Evolutionary conservation across 2,888 invertebrate genomes (phyloP).

Genomic region (Drosophila diplacantha): DNA sequence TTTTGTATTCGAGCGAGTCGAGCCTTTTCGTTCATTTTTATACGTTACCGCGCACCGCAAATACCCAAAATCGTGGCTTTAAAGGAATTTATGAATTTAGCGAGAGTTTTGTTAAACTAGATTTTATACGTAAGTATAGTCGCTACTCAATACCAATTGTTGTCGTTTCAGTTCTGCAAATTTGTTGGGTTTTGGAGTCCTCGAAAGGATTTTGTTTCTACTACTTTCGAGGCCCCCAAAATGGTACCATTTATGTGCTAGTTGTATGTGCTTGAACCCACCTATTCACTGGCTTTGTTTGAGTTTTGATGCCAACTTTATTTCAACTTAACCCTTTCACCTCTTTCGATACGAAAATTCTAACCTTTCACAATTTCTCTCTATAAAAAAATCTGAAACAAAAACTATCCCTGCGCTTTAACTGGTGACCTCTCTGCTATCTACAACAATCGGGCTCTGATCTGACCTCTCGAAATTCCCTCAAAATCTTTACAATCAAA

Average conservation of each 20-base stretch:
- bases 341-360: conserved; percentile 13
- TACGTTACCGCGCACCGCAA: conserved; percentile 93
- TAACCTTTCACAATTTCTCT: conserved; percentile 29
- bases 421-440: conserved; percentile 19
- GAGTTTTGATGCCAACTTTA: conserved; percentile 60
- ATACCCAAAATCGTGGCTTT: conserved; percentile 98
- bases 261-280: conserved; percentile 68
- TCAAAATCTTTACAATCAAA: conserved; percentile 33
- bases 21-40: conserved; percentile 93
- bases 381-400: conserved; percentile 1
- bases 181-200: conserved; percentile 24
- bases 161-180: conserved; percentile 35
- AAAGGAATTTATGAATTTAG: conserved; percentile 99
- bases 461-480: conserved; percentile 34
- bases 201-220: neutral
- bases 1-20: conserved; percentile 95
- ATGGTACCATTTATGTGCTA: conserved; percentile 59
- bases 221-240: conserved; percentile 9
- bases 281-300: conserved; percentile 38
- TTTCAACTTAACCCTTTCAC: conserved; percentile 17
- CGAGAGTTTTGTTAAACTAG: conserved; percentile 98
- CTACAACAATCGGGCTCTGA: conserved; percentile 24
- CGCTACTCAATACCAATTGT: conserved; percentile 10
- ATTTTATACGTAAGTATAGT: conserved; percentile 82
- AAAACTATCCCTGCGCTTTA: conserved; percentile 26